These are phyloP conservation scores for Linyphia triangularis DNA, from an alignment of 2,888 invertebrate species.

Conservation along the genomic window DNA sequence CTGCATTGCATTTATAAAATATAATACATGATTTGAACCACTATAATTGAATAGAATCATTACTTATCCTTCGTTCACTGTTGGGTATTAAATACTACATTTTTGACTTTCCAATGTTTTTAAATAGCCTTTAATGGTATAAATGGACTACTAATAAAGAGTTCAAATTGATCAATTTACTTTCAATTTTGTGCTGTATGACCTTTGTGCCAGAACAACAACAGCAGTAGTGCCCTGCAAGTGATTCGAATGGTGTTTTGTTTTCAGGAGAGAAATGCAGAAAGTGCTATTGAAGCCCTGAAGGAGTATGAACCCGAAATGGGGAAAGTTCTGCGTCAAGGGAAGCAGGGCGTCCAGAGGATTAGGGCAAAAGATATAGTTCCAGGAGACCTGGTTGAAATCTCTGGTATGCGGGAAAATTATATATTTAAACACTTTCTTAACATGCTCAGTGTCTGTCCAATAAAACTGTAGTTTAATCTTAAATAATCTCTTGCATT, in stretches of 20 bases:
- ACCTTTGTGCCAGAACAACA: too few relatives aligned
- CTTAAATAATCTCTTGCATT: background rate
- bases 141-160: too few relatives aligned
- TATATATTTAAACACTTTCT: background rate
- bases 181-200: too few relatives aligned
- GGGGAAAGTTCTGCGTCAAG: constrained; percentile 97
- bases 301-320: constrained; percentile 99
- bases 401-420: constrained; percentile 84
- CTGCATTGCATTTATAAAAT: too few relatives aligned
- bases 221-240: too few relatives aligned
- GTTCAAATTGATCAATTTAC: too few relatives aligned
- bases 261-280: constrained; percentile 97
- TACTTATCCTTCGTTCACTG: too few relatives aligned
- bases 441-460: background rate
- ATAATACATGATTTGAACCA: too few relatives aligned
- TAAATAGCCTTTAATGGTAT: too few relatives aligned
- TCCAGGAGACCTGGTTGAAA: constrained; percentile 98
- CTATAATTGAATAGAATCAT: too few relatives aligned
- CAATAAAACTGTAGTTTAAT: background rate
- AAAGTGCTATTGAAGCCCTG: constrained; percentile 99
- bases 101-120: too few relatives aligned
- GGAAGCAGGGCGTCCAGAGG: constrained; percentile 98
- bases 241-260: constrained; percentile 1
- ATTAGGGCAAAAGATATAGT: constrained; percentile 98
- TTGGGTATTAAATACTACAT: too few relatives aligned